phyloP scores from a whole-genome alignment of 2,113 vertebrate species.

The Tringa solitaria region DNA sequence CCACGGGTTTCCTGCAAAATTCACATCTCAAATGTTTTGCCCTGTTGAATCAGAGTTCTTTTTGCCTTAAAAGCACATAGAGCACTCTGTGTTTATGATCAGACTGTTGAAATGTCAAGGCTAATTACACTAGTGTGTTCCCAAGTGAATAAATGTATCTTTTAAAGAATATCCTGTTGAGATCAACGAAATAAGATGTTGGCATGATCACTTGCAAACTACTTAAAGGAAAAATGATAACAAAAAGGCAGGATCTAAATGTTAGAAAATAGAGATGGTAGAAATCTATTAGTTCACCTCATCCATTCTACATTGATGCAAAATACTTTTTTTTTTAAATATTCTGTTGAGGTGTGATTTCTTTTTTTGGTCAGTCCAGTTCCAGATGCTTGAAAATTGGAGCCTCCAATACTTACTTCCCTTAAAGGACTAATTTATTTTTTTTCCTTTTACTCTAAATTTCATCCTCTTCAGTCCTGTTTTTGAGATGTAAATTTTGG shows the following conservation, averaged over 20 bases:
- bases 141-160: constrained; percentile 44
- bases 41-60: neutral
- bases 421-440: rapidly evolving
- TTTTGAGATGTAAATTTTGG: neutral
- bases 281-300: neutral
- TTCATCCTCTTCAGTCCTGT: neutral
- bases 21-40: constrained; percentile 30
- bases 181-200: constrained; percentile 30
- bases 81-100: constrained; percentile 39
- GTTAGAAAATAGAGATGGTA: neutral
- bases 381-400: neutral
- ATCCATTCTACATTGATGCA: neutral
- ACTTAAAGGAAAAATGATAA: constrained; percentile 17
- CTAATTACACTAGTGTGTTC: constrained; percentile 36
- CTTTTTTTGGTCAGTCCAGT: neutral
- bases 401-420: neutral
- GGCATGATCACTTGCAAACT: constrained; percentile 5
- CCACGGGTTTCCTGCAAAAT: neutral
- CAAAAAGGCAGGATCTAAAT: constrained; percentile 18
- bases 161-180: constrained; percentile 34
- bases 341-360: neutral
- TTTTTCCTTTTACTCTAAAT: neutral
- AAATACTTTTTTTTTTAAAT: neutral
- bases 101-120: constrained; percentile 47
- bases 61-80: constrained; percentile 67